These are phyloP conservation scores for Polypterus bichir DNA, from an alignment of 2,113 vertebrate species.

Conservation along the genomic window DNA sequence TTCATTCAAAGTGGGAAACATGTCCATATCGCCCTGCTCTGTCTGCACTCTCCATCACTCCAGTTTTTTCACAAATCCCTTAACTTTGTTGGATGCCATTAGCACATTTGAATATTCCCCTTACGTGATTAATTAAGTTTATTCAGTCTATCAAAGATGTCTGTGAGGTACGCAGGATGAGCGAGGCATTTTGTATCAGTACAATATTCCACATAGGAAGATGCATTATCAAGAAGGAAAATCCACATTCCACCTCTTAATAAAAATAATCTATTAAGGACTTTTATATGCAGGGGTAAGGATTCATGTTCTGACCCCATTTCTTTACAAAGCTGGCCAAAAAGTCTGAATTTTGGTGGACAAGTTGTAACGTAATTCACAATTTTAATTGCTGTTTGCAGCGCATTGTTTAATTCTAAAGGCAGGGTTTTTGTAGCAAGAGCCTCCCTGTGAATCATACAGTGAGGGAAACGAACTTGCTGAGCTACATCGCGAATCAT, in stretches of 20 bases:
- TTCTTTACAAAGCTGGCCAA: not conserved
- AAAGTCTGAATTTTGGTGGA: not conserved
- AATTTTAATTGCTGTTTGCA: not conserved
- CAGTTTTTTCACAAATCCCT: not conserved
- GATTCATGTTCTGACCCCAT: not conserved
- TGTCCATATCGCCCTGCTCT: not conserved
- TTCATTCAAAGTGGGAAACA: not conserved
- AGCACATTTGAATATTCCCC: slow-evolving; percentile 1
- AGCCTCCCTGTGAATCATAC: not conserved
- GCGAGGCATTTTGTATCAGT: not conserved
- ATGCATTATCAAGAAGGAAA: slow-evolving; percentile 1
- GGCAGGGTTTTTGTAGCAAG: not conserved
- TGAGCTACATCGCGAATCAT: not conserved
- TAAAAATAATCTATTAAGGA: not conserved
- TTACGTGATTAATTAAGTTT: not conserved
- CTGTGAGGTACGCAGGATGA: not conserved
- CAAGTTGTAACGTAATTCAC: not conserved
- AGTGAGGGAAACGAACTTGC: not conserved
- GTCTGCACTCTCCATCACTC: not conserved
- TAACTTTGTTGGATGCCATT: not conserved
- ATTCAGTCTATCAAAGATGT: not conserved
- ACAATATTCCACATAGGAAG: not conserved
- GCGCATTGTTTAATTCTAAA: not conserved
- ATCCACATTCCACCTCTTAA: not conserved
- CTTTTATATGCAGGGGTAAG: not conserved